These are phyloP conservation scores for Agelastica alni DNA, from an alignment of 2,888 invertebrate species.

Conservation along the genomic window DNA sequence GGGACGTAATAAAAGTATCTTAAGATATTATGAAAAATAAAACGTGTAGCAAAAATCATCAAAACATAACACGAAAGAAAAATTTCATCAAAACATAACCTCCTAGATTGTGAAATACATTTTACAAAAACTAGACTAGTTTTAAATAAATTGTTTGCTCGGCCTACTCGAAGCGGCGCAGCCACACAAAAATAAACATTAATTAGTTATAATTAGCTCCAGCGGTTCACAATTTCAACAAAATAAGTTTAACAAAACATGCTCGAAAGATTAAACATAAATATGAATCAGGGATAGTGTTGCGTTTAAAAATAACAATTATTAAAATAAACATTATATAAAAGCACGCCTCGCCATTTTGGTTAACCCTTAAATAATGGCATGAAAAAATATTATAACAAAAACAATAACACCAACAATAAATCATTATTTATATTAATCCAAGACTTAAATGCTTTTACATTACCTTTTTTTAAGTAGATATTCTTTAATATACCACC, in stretches of 20 bases:
- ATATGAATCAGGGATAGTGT: constrained; percentile 21
- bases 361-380: constrained; percentile 55
- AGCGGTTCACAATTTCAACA: constrained; percentile 23
- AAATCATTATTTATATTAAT: constrained; percentile 25
- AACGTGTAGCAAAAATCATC: constrained; percentile 1
- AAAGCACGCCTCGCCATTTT: constrained; percentile 57
- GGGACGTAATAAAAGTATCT: constrained; percentile 12
- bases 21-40: constrained; percentile 2
- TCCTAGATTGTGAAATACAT: constrained; percentile 32
- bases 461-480: constrained; percentile 42
- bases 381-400: constrained; percentile 51
- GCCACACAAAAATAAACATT: constrained; percentile 32
- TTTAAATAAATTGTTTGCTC: constrained; percentile 30
- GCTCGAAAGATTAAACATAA: constrained; percentile 14
- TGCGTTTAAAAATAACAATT: constrained; percentile 36
- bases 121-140: constrained; percentile 24
- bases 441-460: constrained; percentile 24
- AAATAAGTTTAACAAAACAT: constrained; percentile 25
- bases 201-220: constrained; percentile 33
- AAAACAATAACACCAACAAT: constrained; percentile 47
- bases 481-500: constrained; percentile 40
- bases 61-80: background rate
- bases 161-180: constrained; percentile 28
- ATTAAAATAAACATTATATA: constrained; percentile 43
- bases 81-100: constrained; percentile 28